Evolutionary conservation across 2,888 invertebrate species (phyloP), one percentile per base, ranked within the genome.

Genomic region (Leucophenga montana): DNA sequence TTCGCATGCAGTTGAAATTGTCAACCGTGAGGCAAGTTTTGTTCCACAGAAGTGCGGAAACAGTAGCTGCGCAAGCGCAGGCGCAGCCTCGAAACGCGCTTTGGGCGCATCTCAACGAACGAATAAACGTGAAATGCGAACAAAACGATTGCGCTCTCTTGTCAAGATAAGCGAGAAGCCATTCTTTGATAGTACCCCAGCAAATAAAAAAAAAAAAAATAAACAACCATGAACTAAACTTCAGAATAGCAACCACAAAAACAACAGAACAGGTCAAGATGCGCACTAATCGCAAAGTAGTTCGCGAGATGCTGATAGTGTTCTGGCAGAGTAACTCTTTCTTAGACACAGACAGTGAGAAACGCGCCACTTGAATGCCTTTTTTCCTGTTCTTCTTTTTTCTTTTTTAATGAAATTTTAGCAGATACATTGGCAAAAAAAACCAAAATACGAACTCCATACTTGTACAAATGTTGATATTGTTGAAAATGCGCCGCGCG

Each of bases 11-110:
- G 22, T 64, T 64, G 46, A 64, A 64, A 64, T 64, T 64, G 81
- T 81, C 81, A 81, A 81, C 83, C 76, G 61, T 46, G 75, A 79
- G 77, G 72, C 70, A 70, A 74, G 62, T 64, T 44, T 64, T 64
- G 46, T 16, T 18, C 39, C 33, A 54, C 9, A 48, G 50, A 27
- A 27, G 22, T 2, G n/a, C 14, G 1, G 18, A 22, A 64, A 67
- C 80, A 83, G 84, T 83, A 81, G 83, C 82, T 83, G 78, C 71
- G 48, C 76, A 70, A 76, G 75, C 73, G 76, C 76, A 70, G 78
- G 75, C 73, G 76, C 79, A 83, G 72, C 31, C 61, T 69, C 67
- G 59, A 39, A 39, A 50, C 68, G 68, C 18, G 48, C 68, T 64
- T 64, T 64, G 22, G 39, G 39, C 54, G 59, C 62, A 59, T n/a